Conservation (phyloP, 2,797 vertebrate species). For the Scolopax rusticola region DNA sequence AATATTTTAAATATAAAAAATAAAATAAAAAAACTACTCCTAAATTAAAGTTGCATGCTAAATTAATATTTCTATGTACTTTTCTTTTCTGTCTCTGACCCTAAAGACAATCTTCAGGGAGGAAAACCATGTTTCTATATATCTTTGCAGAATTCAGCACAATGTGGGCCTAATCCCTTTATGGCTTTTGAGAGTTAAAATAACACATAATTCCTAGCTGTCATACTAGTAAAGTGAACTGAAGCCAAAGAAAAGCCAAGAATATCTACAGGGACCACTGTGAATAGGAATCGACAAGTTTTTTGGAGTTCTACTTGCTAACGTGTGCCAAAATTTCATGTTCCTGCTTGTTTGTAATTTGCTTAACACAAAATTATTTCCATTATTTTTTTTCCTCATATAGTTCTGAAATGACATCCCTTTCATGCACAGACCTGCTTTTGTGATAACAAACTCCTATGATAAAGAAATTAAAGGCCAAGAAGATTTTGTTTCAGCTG, state of each 20-base stretch:
- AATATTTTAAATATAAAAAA: neutral
- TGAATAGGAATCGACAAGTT: neutral
- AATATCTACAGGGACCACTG: neutral
- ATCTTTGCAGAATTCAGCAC: neutral
- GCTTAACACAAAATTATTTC: slow-evolving; percentile 6
- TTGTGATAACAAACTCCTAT: neutral
- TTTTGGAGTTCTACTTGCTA: neutral
- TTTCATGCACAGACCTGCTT: neutral
- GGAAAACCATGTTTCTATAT: neutral
- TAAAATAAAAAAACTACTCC: neutral
- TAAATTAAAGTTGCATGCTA: neutral
- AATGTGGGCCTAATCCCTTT: neutral
- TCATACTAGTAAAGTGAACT: neutral
- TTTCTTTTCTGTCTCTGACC: neutral
- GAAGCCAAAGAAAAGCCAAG: slow-evolving; percentile 32
- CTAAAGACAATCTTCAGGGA: neutral
- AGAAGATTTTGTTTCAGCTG: neutral
- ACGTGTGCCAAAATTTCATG: slow-evolving; percentile 18
- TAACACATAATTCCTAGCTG: slow-evolving; percentile 6
- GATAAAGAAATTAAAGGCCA: neutral
- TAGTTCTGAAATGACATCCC: neutral
- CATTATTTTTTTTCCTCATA: neutral
- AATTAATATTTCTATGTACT: neutral
- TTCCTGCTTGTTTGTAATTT: slow-evolving; percentile 36
- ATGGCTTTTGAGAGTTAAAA: slow-evolving; percentile 23